Evolutionary conservation across 1,140 invertebrate genomes (phyloP), one percentile per base, ranked within the genome.

Genomic region (Papilio polytes): DNA sequence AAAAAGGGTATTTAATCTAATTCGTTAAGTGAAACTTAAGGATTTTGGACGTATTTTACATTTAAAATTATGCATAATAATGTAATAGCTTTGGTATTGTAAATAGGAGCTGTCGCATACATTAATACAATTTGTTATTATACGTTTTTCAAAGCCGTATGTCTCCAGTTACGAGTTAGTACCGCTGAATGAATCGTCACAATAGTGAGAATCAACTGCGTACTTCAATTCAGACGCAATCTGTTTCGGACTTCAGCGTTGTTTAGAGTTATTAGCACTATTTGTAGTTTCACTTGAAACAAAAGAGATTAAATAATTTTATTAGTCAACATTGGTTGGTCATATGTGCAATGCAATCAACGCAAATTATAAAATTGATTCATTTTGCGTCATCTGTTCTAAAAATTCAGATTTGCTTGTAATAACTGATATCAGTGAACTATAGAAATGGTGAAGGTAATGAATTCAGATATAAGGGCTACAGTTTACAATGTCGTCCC

Each of bases 131-230:
- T 36, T 36, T 36, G 0, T 36, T 13, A 74, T 36, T 80, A 51
- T 73, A 0, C 76, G 66, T 74, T 63, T 81, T 22, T 74, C 56
- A 77, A 20, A 53, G 63, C 66, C 77, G 84, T 88, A 80, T 87
- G 85, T 88, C 78, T 44, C 73, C 72, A 79, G 51, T 77, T 76
- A 80, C 85, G 80, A 82, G 80, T 81, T 81, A 80, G 18, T 74
- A 76, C 81, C 80, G 79, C 86, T 86, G 81, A 85, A 86, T 88
- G 85, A 86, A 85, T 87, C 86, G 80, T 80, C 81, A 89, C 88
- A 92, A 90, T 90, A 87, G 88, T 92, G 90, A 86, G 90, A 92
- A 91, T 85, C 70, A 51, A 76, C 81, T 85, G 84, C 74, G 80
- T 85, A 84, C 86, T 86, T 85, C 82, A 85, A 89, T 89, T 86